phyloP scores from a whole-genome alignment of 2,888 invertebrate species.

The Lamellibrachia columna region DNA sequence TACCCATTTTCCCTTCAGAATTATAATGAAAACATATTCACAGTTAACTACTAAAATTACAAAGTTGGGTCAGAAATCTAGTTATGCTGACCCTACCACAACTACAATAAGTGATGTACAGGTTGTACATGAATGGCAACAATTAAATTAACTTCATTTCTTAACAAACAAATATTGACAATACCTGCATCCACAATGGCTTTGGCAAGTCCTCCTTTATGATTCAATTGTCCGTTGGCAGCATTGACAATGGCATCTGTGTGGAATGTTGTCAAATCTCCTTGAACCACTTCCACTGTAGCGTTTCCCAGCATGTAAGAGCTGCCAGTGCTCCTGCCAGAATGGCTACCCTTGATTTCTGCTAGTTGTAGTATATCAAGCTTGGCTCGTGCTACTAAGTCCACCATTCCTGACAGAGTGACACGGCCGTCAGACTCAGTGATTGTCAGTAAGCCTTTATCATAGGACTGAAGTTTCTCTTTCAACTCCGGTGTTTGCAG shows the following conservation, averaged over 20 bases:
- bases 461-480: background rate
- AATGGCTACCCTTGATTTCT: background rate
- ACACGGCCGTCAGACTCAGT: background rate
- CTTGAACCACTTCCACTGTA: background rate
- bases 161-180: background rate
- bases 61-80: too few relatives aligned
- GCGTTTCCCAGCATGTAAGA: background rate
- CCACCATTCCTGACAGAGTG: background rate
- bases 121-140: background rate
- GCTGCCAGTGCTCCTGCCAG: background rate
- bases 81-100: too few relatives aligned
- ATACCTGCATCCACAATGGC: conserved; percentile 12
- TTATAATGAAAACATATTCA: too few relatives aligned
- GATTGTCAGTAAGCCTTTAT: background rate
- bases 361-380: background rate
- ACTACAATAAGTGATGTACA: too few relatives aligned
- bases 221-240: background rate
- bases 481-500: background rate
- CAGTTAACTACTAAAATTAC: too few relatives aligned
- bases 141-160: background rate
- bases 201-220: background rate
- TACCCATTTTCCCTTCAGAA: too few relatives aligned
- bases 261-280: background rate
- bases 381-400: background rate
- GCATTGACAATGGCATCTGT: background rate